Conservation (phyloP, 2,888 invertebrate genomes). For the Lithosia quadra region DNA sequence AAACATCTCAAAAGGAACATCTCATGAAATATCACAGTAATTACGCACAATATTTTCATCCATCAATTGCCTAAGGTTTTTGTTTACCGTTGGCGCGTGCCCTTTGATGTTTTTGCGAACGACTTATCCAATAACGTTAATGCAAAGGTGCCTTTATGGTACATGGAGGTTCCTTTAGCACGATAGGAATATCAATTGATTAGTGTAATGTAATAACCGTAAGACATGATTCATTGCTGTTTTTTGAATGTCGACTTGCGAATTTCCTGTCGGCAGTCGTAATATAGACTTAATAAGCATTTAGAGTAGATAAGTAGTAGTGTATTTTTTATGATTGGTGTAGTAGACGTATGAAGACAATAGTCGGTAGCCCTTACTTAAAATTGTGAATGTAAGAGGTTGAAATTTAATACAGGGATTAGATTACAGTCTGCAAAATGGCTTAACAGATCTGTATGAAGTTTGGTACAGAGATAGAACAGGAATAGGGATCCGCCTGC, state of each 20-base stretch:
- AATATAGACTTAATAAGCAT: background rate
- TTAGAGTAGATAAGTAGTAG: slow-evolving; percentile 22
- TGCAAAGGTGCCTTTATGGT: slow-evolving; percentile 59
- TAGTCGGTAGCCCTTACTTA: background rate
- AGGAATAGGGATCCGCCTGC: too few species aligned
- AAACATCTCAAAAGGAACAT: slow-evolving; percentile 45
- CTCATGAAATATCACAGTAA: slow-evolving; percentile 64
- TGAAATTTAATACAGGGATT: too few species aligned
- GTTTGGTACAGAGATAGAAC: too few species aligned
- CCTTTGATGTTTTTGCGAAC: slow-evolving; percentile 76
- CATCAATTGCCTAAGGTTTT: slow-evolving; percentile 63
- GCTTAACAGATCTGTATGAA: too few species aligned
- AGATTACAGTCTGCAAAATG: too few species aligned
- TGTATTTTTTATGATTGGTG: background rate
- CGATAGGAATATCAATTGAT: slow-evolving; percentile 55
- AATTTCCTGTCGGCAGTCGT: slow-evolving; percentile 44
- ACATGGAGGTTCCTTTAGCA: slow-evolving; percentile 50
- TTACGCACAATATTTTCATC: slow-evolving; percentile 69
- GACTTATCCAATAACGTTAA: slow-evolving; percentile 84
- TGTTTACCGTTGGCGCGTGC: slow-evolving; percentile 63
- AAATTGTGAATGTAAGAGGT: too few species aligned
- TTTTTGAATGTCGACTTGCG: slow-evolving; percentile 32
- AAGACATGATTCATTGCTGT: slow-evolving; percentile 47
- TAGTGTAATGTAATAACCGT: slow-evolving; percentile 53
- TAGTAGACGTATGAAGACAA: background rate